These are phyloP conservation scores for Pollimyrus isidori DNA, from an alignment of 2,113 vertebrate species.

Conservation along the genomic window DNA sequence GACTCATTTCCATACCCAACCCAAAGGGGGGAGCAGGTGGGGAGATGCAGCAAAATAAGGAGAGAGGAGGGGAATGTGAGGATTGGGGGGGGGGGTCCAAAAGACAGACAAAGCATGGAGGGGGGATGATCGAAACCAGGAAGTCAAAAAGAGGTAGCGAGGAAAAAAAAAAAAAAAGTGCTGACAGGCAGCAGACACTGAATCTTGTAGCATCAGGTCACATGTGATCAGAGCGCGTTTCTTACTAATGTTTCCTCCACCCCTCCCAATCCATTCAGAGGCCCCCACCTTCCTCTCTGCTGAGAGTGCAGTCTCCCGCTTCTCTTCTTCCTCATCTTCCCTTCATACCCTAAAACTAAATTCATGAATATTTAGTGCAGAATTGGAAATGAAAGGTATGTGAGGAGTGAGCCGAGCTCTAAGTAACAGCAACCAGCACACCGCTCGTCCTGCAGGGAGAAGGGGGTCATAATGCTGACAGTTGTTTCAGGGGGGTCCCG, in stretches of 20 bases:
- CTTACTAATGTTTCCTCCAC: neutral
- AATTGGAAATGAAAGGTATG: constrained; percentile 25
- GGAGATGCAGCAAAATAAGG: neutral
- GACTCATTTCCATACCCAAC: constrained; percentile 22
- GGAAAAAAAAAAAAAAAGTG: neutral
- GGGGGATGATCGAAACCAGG: neutral
- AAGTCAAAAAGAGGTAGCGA: neutral
- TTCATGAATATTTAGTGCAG: constrained; percentile 34
- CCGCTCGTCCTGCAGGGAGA: constrained; percentile 9
- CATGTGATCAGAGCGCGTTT: neutral
- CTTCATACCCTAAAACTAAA: constrained; percentile 28
- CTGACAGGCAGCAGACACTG: constrained; percentile 10
- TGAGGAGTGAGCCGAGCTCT: neutral
- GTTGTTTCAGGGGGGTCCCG: constrained; percentile 23
- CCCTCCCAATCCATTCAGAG: neutral
- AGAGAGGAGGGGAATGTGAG: neutral
- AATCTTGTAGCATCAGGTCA: neutral
- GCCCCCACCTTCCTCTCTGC: constrained; percentile 5
- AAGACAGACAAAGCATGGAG: neutral
- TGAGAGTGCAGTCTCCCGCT: neutral
- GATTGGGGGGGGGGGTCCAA: neutral
- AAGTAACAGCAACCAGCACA: constrained; percentile 11
- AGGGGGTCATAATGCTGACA: constrained; percentile 10
- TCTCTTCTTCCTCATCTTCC: constrained; percentile 22
- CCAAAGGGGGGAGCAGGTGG: constrained; percentile 14